Evolutionary conservation across 2,888 invertebrate species (phyloP).

Genomic region (Lycia hirtaria): DNA sequence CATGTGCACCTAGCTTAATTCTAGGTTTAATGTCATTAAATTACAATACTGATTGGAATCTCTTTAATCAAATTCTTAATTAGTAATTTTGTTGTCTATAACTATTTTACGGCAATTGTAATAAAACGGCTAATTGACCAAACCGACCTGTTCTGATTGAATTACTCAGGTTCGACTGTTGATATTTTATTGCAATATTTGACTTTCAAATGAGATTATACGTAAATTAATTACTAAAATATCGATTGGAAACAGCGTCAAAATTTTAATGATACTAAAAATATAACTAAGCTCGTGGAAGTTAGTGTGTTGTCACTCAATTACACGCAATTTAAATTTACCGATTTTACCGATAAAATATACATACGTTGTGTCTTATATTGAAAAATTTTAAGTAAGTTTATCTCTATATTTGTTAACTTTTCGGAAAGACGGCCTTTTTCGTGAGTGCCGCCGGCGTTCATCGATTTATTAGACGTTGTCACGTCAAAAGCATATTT

Average conservation of each 20-base stretch:
- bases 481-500: too few relatives aligned
- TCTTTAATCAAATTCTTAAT: slow-evolving; percentile 33
- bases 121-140: slow-evolving; percentile 35
- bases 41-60: slow-evolving; percentile 35
- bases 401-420: too few relatives aligned
- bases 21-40: slow-evolving; percentile 16
- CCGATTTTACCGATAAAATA: too few relatives aligned
- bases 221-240: slow-evolving; percentile 34
- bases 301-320: too few relatives aligned
- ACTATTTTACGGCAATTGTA: slow-evolving; percentile 41
- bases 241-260: slow-evolving; percentile 21
- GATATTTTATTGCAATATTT: slow-evolving; percentile 38
- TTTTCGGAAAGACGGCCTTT: too few relatives aligned
- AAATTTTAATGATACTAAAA: slow-evolving; percentile 1
- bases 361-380: too few relatives aligned
- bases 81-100: slow-evolving; percentile 31
- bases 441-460: too few relatives aligned
- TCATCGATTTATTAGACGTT: too few relatives aligned
- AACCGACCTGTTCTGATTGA: slow-evolving; percentile 35
- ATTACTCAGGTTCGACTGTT: slow-evolving; percentile 30
- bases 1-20: slow-evolving; percentile 10
- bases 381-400: too few relatives aligned
- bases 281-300: too few relatives aligned
- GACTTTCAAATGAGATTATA: slow-evolving; percentile 38
- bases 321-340: too few relatives aligned